Base-by-base conservation (phyloP, 2,888 invertebrate species). In the Phyllotreta cruciferae region DNA sequence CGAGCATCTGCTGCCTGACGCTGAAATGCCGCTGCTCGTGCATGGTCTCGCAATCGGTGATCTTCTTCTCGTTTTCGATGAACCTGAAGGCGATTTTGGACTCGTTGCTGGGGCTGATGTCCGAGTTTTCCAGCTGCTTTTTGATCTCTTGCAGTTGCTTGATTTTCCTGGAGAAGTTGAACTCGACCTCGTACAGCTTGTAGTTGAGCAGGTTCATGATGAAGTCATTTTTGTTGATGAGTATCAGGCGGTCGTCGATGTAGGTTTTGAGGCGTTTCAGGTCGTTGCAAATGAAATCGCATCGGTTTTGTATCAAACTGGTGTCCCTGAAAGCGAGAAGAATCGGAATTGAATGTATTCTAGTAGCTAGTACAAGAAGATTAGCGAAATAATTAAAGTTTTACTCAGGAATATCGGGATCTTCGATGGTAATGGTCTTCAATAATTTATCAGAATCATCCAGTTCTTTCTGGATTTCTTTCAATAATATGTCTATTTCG, bases 141-240 rank as follows among this genome's bases (percentile, higher is more conserved):
- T 72, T 74, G 35, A 71, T 58, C 6, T 66, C 62, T 24, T 70
- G 65, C 7, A 78, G 50, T 35, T 73, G 61, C 6, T 74, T 73
- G n/a, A 77, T 68, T 62, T 72, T 69, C 3, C 55, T 64, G 7
- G 73, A 69, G 62, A 73, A 78, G 6, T 71, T 65, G 57, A 74
- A 73, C 37, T 73, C 73, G 8, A 74, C 68, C 50, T 78, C 74
- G 56, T 76, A 75, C 47, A 75, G 71, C 72, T 77, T 78, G 60
- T 75, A 75, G 35, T 71, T 75, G 10, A 79, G 58, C 13, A 75
- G 69, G 45, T 73, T 73, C 64, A 75, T 71, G 8, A 77, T 70
- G 7, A 75, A 66, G 37, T 78, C 76, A 13, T 77, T 71, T 61
- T 74, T 74, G 53, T 78, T 76, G 3, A 76, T 60, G 10, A 73